phyloP scores from a whole-genome alignment of 2,888 invertebrate species.

The Thymelicus acteon region DNA sequence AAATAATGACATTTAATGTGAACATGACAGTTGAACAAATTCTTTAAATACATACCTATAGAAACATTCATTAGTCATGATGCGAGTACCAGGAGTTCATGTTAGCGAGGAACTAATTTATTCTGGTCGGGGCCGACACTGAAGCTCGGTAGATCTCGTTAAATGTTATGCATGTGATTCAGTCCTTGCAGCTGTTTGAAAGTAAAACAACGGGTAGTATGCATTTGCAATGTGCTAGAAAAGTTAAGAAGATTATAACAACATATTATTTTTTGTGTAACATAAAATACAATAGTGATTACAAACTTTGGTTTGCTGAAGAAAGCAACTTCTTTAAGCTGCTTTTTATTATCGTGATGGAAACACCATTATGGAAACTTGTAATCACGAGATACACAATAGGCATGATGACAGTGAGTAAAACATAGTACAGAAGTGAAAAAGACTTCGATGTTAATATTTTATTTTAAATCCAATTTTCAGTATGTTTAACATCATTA shows the following conservation, averaged over 20 bases:
- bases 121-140: conserved; percentile 22
- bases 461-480: no score
- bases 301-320: no score
- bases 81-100: conserved; percentile 43
- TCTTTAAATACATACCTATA: not conserved
- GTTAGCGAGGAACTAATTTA: conserved; percentile 23
- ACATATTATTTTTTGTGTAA: no score
- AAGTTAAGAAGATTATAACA: no score
- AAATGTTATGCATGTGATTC: conserved; percentile 24
- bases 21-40: conserved; percentile 17
- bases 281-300: no score
- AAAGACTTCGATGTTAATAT: no score
- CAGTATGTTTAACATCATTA: conserved; percentile 1
- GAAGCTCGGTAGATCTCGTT: conserved; percentile 13
- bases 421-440: no score
- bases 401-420: no score
- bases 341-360: no score
- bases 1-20: not conserved
- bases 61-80: conserved; percentile 43
- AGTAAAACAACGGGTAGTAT: not conserved
- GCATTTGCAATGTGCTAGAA: not conserved
- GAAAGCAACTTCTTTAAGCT: no score
- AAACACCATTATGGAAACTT: no score
- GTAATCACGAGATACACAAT: no score
- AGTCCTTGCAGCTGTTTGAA: conserved; percentile 24